A percentile compares a stretch with the other conserved stretches of the same genome.
phyloP scores from a whole-genome alignment of 37 sponge, comb jelly and placozoan genomes.

The Halisarca cf. caerulea region DNA sequence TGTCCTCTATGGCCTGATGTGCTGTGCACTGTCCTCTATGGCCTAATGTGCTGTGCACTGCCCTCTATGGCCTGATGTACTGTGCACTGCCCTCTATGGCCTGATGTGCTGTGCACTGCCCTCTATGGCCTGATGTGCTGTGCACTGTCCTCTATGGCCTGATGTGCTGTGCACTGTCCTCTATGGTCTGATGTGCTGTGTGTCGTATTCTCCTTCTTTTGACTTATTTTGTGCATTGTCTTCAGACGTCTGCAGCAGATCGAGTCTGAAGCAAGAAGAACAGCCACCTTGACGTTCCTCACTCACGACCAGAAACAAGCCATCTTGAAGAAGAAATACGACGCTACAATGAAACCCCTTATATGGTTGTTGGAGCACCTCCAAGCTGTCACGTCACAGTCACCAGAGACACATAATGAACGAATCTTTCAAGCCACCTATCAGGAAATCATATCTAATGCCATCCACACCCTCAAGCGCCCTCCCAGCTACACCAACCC shows the following conservation, averaged over 20 bases:
- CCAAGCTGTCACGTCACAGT: constrained; percentile 75
- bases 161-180: too few species aligned
- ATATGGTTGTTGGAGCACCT: constrained; percentile 88
- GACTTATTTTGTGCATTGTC: not conserved
- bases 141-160: too few species aligned
- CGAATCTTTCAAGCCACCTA: constrained; percentile 82
- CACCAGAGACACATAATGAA: constrained; percentile 93
- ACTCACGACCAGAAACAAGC: constrained; percentile 58
- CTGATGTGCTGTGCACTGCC: too few species aligned
- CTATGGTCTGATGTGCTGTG: too few species aligned
- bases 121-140: too few species aligned
- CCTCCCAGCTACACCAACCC: constrained; percentile 73
- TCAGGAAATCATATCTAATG: constrained; percentile 63
- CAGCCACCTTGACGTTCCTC: constrained; percentile 53
- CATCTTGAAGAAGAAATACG: constrained; percentile 85
- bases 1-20: too few species aligned
- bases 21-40: too few species aligned
- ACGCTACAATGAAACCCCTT: constrained; percentile 86
- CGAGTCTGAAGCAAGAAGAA: constrained; percentile 78
- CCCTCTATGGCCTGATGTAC: too few species aligned
- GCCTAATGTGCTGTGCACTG: too few species aligned
- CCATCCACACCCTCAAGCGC: constrained; percentile 62
- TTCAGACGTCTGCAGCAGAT: constrained; percentile 77
- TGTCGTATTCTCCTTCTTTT: too few species aligned
- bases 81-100: too few species aligned